These are phyloP conservation scores for Anser cygnoides DNA, from an alignment of 2,113 vertebrate genomes.

Conservation along the genomic window DNA sequence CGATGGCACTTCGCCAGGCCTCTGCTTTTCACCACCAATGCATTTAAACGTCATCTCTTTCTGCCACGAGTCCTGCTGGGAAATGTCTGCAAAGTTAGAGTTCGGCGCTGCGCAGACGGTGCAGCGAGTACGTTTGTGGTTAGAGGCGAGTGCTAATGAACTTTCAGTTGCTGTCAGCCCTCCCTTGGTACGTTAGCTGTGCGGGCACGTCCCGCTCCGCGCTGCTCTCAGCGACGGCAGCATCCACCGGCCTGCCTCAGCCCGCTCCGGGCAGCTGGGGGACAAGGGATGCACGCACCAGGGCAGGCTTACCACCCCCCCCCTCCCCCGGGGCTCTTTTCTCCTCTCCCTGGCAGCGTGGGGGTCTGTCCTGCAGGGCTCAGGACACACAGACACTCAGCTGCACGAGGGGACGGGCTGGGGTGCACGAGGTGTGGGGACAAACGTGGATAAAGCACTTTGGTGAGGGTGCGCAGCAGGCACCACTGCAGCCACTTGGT, in stretches of 20 bases:
- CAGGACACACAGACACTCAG: too few species aligned
- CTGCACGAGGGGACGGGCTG: too few species aligned
- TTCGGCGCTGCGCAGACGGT: fast-evolving
- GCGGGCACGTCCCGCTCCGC: fast-evolving
- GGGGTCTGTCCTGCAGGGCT: too few species aligned
- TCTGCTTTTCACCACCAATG: not conserved
- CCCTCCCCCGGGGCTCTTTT: not conserved
- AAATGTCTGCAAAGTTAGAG: not conserved
- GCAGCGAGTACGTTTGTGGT: not conserved
- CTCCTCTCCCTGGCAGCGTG: not conserved
- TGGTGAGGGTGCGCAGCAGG: not conserved
- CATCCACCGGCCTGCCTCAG: fast-evolving
- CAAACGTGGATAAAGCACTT: not conserved
- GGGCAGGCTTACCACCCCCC: too few species aligned
- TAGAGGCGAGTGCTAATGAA: not conserved
- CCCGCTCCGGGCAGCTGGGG: not conserved
- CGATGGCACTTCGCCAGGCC: not conserved
- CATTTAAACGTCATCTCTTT: not conserved
- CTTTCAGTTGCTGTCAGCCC: not conserved
- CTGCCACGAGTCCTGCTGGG: not conserved
- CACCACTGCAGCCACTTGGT: fast-evolving
- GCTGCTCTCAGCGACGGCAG: fast-evolving
- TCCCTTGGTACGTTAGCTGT: fast-evolving
- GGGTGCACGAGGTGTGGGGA: too few species aligned
- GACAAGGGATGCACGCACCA: not conserved